Conservation (phyloP, 2,113 vertebrate species). For the Thomomys bottae region DNA sequence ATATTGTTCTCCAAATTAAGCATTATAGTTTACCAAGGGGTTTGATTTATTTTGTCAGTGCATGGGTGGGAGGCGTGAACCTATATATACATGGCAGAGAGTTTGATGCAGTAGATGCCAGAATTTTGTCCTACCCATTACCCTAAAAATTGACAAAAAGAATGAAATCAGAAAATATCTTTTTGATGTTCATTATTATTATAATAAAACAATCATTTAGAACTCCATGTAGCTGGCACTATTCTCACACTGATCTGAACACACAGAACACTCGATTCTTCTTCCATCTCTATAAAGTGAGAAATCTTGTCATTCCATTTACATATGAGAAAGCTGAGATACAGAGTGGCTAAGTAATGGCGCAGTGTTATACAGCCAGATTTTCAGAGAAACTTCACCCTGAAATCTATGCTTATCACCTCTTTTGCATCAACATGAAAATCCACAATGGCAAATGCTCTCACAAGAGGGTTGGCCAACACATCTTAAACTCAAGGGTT, state of each 20-base stretch:
- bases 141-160: background rate
- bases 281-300: background rate
- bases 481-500: background rate
- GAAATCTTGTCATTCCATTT: background rate
- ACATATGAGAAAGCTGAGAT: background rate
- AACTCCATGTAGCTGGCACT: background rate
- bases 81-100: background rate
- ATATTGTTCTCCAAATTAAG: background rate
- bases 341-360: background rate
- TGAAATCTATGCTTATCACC: background rate
- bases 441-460: background rate
- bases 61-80: background rate
- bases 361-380: background rate
- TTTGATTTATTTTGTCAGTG: constrained; percentile 10
- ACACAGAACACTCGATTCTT: background rate
- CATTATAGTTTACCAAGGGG: background rate
- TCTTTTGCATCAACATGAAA: background rate
- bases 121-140: background rate
- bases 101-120: background rate
- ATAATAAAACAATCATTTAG: background rate
- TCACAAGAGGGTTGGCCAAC: background rate
- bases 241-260: background rate
- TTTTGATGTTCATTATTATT: background rate
- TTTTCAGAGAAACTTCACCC: background rate
- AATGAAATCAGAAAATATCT: background rate